A percentile compares a stretch with the other conserved stretches of the same genome.
Evolutionary conservation across 64 coral and sea anemone species (phyloP).

Genomic region (Acropora yongei): DNA sequence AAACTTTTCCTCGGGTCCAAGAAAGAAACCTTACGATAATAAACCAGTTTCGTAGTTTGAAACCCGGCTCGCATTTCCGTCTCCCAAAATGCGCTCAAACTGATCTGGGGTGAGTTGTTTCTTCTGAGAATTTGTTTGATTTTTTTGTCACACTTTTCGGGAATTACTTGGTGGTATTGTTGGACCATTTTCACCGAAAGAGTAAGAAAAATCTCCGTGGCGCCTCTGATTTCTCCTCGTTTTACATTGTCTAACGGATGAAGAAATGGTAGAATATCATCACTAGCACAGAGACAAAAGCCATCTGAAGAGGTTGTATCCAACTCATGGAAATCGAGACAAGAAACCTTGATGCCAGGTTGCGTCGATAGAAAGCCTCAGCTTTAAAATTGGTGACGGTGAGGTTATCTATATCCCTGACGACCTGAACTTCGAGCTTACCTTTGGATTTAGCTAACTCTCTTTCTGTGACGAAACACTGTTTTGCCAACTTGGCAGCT

Average conservation of each 20-base stretch:
- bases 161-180: too few relatives aligned
- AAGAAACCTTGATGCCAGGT: neutral
- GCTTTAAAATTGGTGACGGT: slow-evolving; percentile 1
- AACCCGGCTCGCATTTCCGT: too few relatives aligned
- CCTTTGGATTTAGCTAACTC: neutral
- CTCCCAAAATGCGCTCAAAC: too few relatives aligned
- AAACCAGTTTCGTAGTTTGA: too few relatives aligned
- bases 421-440: neutral
- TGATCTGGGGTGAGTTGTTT: too few relatives aligned
- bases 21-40: too few relatives aligned
- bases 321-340: neutral
- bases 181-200: too few relatives aligned
- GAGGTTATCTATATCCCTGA: neutral
- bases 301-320: neutral
- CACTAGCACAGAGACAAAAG: neutral
- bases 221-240: too few relatives aligned
- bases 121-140: too few relatives aligned
- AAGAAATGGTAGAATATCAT: slow-evolving; percentile 4
- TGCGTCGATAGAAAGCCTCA: neutral
- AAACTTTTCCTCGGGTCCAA: too few relatives aligned
- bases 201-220: too few relatives aligned
- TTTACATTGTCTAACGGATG: slow-evolving; percentile 5
- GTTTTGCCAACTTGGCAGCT: neutral
- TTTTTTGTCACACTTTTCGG: too few relatives aligned
- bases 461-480: neutral